Conservation (phyloP, 2,113 vertebrate genomes). For the Chaetodon trifascialis region DNA sequence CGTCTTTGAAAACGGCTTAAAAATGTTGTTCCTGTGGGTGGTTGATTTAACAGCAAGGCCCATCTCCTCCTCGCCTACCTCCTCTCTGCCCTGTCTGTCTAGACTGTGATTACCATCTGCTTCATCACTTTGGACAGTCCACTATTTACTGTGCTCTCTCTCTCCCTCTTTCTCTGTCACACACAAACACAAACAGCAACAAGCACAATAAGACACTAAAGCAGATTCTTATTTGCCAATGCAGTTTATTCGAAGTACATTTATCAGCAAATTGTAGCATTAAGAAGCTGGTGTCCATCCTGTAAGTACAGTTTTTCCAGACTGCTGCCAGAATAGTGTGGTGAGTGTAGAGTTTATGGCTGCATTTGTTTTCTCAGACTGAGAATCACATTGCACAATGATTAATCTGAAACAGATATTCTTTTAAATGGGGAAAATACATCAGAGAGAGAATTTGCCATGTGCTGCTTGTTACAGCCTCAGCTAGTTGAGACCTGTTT, state of each 20-base stretch:
- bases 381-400: constrained; percentile 50
- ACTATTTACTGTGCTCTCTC: constrained; percentile 46
- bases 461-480: constrained; percentile 55
- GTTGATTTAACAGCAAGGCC: constrained; percentile 60
- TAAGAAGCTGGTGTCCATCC: constrained; percentile 15
- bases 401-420: constrained; percentile 63
- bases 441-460: constrained; percentile 38
- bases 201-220: constrained; percentile 31
- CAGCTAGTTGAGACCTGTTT: constrained; percentile 53
- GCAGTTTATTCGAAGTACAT: constrained; percentile 17
- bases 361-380: constrained; percentile 33
- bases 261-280: constrained; percentile 2
- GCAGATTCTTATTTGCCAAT: constrained; percentile 14
- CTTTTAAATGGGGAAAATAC: constrained; percentile 36
- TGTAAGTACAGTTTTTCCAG: constrained; percentile 22
- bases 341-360: neutral
- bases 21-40: constrained; percentile 70
- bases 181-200: constrained; percentile 12
- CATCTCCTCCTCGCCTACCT: constrained; percentile 61
- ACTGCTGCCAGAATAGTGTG: neutral
- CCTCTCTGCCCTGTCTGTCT: constrained; percentile 65
- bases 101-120: constrained; percentile 76
- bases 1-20: constrained; percentile 52
- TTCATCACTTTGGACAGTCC: constrained; percentile 59
- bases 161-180: constrained; percentile 3